phyloP scores from a whole-genome alignment of 2,113 vertebrate species.

The Saccopteryx bilineata region DNA sequence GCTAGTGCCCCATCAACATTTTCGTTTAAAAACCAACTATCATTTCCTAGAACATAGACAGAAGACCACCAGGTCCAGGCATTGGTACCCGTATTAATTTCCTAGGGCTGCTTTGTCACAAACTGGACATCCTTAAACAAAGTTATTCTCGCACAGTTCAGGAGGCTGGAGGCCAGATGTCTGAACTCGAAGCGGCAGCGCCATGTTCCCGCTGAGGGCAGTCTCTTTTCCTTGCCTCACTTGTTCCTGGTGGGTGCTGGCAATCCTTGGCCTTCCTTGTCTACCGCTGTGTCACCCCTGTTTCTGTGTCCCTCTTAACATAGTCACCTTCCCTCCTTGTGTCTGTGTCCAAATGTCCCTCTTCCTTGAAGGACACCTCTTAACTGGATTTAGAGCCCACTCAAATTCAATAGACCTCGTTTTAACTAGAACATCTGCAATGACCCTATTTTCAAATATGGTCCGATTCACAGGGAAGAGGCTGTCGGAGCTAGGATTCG shows the following conservation, averaged over 20 bases:
- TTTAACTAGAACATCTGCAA: background rate
- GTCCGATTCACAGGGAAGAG: too few species aligned
- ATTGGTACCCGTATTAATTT: background rate
- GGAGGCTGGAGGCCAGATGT: background rate
- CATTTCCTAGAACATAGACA: background rate
- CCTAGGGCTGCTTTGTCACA: background rate
- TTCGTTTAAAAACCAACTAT: background rate
- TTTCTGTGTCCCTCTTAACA: background rate
- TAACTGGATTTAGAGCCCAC: background rate
- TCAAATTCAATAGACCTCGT: background rate
- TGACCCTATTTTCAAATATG: background rate
- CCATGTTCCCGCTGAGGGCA: background rate
- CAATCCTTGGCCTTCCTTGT: accelerated
- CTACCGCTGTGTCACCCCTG: background rate
- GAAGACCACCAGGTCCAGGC: background rate
- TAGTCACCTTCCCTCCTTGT: background rate
- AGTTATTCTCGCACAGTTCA: background rate
- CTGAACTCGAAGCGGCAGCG: background rate
- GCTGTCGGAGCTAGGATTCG: background rate
- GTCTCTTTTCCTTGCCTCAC: background rate
- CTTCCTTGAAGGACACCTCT: background rate
- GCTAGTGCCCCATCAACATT: background rate
- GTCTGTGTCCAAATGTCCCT: background rate
- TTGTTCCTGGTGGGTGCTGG: background rate
- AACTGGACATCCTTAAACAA: background rate